A percentile compares a stretch with the other conserved stretches of the same genome.
Evolutionary conservation across 2,797 vertebrate species (phyloP).

Genomic region (Morelia viridis): DNA sequence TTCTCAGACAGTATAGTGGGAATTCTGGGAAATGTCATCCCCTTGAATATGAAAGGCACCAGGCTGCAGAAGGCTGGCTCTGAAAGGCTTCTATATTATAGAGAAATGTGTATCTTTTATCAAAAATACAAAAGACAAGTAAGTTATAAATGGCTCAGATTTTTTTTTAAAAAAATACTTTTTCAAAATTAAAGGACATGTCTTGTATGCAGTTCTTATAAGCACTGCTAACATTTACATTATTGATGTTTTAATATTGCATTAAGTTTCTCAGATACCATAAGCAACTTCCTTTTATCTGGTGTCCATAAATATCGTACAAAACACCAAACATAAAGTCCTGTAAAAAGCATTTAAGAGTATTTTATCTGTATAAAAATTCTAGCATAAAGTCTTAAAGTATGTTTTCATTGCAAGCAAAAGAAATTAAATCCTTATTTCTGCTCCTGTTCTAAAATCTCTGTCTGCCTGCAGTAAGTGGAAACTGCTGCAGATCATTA

Average conservation of each 20-base stretch:
- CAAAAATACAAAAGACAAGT: not conserved
- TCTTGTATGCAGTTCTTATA: not conserved
- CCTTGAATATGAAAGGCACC: not conserved
- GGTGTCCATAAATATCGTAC: not conserved
- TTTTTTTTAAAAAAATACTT: not conserved
- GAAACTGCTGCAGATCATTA: conserved; percentile 89
- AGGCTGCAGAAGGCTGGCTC: not conserved
- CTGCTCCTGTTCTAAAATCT: conserved; percentile 70
- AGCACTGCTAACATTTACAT: not conserved
- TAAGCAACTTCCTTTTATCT: not conserved
- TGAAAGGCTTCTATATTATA: not conserved
- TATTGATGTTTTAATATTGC: conserved; percentile 1
- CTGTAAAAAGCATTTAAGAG: conserved; percentile 25
- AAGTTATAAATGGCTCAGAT: not conserved
- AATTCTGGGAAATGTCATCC: not conserved
- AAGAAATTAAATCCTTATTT: conserved; percentile 70
- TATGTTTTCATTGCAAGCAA: conserved; percentile 54
- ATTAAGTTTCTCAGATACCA: conserved; percentile 1
- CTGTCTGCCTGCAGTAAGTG: conserved; percentile 79
- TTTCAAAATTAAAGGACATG: not conserved
- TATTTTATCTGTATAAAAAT: conserved; percentile 43
- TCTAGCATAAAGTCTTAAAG: conserved; percentile 37
- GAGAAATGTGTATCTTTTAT: not conserved
- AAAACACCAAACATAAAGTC: conserved; percentile 6
- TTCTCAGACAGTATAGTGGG: not conserved